Evolutionary conservation across 2,797 vertebrate genomes (phyloP).

Genomic region (Molossus molossus): DNA sequence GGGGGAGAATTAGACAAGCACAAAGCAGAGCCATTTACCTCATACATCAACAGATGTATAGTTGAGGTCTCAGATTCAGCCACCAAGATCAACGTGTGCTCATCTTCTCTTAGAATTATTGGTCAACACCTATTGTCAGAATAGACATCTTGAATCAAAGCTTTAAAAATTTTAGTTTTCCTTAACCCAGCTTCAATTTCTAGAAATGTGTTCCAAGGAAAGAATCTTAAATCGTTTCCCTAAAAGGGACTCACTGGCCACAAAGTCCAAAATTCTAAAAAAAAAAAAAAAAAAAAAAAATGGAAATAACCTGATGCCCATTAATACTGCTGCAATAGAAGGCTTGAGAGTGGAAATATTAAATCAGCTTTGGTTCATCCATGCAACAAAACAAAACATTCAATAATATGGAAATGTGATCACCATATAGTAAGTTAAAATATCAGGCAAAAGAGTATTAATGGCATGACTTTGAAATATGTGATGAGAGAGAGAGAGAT

Average conservation of each 20-base stretch:
- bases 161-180: background rate
- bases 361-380: background rate
- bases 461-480: background rate
- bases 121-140: background rate
- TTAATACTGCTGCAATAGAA: background rate
- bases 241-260: background rate
- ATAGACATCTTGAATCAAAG: constrained; percentile 2
- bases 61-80: background rate
- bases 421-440: background rate
- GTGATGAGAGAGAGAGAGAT: background rate
- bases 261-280: constrained; percentile 10
- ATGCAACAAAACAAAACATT: background rate
- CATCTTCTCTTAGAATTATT: background rate
- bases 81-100: background rate
- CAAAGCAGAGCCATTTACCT: background rate
- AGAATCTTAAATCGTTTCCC: background rate
- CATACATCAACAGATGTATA: background rate
- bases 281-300: background rate
- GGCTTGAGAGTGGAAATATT: background rate
- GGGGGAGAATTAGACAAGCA: background rate
- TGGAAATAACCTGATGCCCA: background rate
- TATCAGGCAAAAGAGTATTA: background rate
- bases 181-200: background rate
- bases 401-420: background rate
- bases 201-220: constrained; percentile 1